Base-by-base conservation (phyloP, 2,888 invertebrate species). In the Pristionchus mayeri region DNA sequence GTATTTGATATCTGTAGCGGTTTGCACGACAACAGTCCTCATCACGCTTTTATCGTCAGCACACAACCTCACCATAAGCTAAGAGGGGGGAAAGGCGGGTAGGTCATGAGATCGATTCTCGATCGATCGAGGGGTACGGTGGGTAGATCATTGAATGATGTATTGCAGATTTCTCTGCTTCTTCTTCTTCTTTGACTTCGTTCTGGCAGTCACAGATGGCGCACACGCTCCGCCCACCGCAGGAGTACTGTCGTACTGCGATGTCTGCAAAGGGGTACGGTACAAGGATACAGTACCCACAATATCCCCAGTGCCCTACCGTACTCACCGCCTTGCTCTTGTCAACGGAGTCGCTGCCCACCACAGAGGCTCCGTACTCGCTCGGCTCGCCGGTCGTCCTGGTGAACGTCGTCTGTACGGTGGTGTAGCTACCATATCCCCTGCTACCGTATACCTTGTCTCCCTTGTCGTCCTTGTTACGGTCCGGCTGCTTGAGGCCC, bases 341-440 rank as follows among this genome's bases (percentile, higher is more conserved):
- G 40, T 30, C 71, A n/a, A 18, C 71, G 40, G 21, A n/a, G 16
- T 63, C 63, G 6, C 63, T 63, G 13, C 63, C 63, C 18, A 63
- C 63, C 4, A 34, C 63, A 40, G 40, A 37, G 11, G 71, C 40
- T 7, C 40, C 40, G 40, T 71, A 71, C 40, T 71, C 71, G 40
- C 71, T 71, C n/a, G 71, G 40, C 1, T 71, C 71, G 24, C 3
- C 2, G 1, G 16, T 13, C n/a, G 40, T 40, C 7, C n/a, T 44
- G n/a, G 71, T 71, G 40, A 37, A 71, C 44, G 40, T 44, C 71
- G 71, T 71, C 71, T 71, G 40, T n/a, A n/a, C n/a, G n/a, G n/a
- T n/a, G n/a, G n/a, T n/a, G n/a, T n/a, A n/a, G n/a, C n/a, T 71
- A 24, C 67, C 67, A n/a, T 37, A 44, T 54, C 54, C 54, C 54